phyloP scores from a whole-genome alignment of 2,888 invertebrate species.

The Andrena hattorfiana region DNA sequence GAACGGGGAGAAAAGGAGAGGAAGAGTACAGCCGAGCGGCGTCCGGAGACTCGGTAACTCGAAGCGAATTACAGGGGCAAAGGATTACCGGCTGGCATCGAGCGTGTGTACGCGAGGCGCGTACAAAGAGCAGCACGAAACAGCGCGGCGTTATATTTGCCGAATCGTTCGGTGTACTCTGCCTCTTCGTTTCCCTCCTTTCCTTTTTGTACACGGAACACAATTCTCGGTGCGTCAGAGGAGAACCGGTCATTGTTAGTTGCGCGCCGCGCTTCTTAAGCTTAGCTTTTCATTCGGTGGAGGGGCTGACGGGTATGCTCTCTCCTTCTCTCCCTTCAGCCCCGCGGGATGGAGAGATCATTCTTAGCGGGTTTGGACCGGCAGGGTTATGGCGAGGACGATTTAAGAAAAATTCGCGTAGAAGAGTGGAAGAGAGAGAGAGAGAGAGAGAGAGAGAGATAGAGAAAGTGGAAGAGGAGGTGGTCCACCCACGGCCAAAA shows the following conservation, averaged over 20 bases:
- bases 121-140: constrained; percentile 49
- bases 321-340: constrained; percentile 3
- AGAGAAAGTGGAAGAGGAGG: background rate
- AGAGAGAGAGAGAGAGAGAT: background rate
- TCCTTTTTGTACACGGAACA: constrained; percentile 22
- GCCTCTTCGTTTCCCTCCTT: background rate
- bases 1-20: background rate
- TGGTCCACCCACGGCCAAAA: constrained; percentile 45
- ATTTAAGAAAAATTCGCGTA: constrained; percentile 46
- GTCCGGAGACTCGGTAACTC: constrained; percentile 27
- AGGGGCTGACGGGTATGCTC: constrained; percentile 25
- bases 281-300: constrained; percentile 50
- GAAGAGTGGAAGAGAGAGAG: background rate
- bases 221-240: constrained; percentile 47
- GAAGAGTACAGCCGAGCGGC: background rate
- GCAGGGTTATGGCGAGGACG: background rate
- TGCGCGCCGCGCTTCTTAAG: constrained; percentile 24
- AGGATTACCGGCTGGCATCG: background rate
- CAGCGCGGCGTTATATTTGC: constrained; percentile 40
- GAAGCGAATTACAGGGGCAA: constrained; percentile 33
- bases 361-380: constrained; percentile 29
- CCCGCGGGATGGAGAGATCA: constrained; percentile 11
- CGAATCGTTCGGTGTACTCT: constrained; percentile 40
- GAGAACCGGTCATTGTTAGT: constrained; percentile 51
- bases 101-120: constrained; percentile 7